Conservation (phyloP, 2,797 vertebrate genomes). For the Numenius phaeopus region DNA sequence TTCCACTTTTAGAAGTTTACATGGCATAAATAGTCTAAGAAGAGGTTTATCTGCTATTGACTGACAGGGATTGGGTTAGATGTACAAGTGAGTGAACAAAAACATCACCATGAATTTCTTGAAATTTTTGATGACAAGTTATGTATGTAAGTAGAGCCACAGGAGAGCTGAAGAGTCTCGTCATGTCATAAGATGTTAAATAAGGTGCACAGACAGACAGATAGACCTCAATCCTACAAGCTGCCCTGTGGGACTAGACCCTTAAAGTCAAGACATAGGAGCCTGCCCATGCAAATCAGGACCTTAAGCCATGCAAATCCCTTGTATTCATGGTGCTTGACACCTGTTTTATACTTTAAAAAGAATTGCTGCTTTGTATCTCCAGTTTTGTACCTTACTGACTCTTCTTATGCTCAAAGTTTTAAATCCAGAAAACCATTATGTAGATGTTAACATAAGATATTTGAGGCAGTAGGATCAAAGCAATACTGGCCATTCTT, state of each 20-base stretch:
- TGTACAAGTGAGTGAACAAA: neutral
- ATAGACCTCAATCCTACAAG: conserved; percentile 44
- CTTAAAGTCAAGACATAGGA: neutral
- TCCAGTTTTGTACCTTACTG: neutral
- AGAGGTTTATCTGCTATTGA: neutral
- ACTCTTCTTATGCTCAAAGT: neutral
- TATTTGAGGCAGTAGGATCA: neutral
- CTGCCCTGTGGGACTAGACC: conserved; percentile 4
- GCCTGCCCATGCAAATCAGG: conserved; percentile 17
- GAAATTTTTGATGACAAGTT: conserved; percentile 54
- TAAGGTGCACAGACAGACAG: conserved; percentile 29
- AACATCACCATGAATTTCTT: neutral
- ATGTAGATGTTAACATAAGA: neutral
- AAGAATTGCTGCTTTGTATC: neutral
- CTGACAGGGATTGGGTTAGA: neutral
- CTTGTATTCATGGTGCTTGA: neutral
- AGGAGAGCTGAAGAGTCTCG: conserved; percentile 15
- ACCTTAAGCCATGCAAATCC: conserved; percentile 20
- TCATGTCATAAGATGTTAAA: conserved; percentile 46
- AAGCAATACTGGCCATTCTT: neutral
- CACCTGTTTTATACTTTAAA: conserved; percentile 20
- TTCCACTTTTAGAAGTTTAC: neutral
- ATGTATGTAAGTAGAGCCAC: conserved; percentile 11
- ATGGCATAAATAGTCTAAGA: neutral
- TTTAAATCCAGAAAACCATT: neutral